Evolutionary conservation across 2,797 vertebrate species (phyloP), one percentile per base, ranked within the genome.

Genomic region (Manis pentadactyla): DNA sequence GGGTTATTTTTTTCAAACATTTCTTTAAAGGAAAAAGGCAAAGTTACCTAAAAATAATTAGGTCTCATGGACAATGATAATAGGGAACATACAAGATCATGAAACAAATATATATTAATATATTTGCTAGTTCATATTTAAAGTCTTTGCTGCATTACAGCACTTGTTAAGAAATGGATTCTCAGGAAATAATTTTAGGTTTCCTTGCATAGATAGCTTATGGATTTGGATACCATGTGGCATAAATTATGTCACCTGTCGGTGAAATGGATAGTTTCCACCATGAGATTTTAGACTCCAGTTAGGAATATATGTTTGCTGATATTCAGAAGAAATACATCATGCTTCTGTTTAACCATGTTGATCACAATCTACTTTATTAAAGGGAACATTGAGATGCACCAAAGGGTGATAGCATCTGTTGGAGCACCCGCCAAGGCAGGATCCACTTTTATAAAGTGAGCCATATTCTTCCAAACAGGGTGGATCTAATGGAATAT

Each of bases 11-110:
- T 23, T 42, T 91, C 77, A 1, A 74, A 86, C 6, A 87, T 85
- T 92, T 95, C 75, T 94, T 87, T 85, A 57, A 9, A 64, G 42
- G 39, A 8, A 39, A 51, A 68, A 93, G 37, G 14, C 7, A 93
- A 94, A 95, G 25, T 94, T 19, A 34, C 46, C 66, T 87, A 55
- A 91, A 97, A 96, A 89, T 84, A 96, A 91, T 34, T 85, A 85
- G 11, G 15, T 93, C 55, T 87, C 49, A 49, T 51, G 6, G 95
- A 84, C 23, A 89, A 42, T 79, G 83, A 18, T 21, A 90, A 39
- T 37, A 25, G 29, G 27, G 21, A 84, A 84, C 77, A 93, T 68
- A 46, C n/a, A 94, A 93, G 37, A 86, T 77, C 49, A 81, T 51
- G 64, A 91, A 92, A 78, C 14, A 69, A 86, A 81, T 15, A 6